Percentiles rank a stretch among this genome's conserved stretches.
Conservation (phyloP, 2,113 vertebrate genomes). For the Etheostoma spectabile region DNA sequence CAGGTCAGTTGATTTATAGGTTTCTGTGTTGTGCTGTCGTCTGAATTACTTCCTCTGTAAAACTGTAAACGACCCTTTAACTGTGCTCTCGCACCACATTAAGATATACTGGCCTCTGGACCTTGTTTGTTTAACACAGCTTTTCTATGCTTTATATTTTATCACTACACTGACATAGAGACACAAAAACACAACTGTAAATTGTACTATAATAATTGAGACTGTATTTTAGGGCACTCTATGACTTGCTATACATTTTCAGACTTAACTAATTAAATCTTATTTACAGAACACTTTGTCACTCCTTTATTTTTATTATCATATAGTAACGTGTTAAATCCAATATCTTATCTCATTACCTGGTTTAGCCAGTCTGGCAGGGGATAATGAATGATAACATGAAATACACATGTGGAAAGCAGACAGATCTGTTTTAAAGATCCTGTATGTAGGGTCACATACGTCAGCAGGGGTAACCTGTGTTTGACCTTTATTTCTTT, state of each 20-base stretch:
- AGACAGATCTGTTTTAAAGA: slow-evolving; percentile 36
- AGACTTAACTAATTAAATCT: slow-evolving; percentile 90
- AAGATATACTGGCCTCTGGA: slow-evolving; percentile 84
- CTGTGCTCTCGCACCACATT: slow-evolving; percentile 82
- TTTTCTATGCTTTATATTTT: slow-evolving; percentile 93
- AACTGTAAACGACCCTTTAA: slow-evolving; percentile 83
- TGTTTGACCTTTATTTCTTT: slow-evolving; percentile 16
- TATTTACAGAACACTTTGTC: slow-evolving; percentile 90
- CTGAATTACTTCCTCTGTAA: slow-evolving; percentile 69
- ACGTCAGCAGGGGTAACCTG: not conserved
- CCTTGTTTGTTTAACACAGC: slow-evolving; percentile 88
- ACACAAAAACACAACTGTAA: slow-evolving; percentile 84
- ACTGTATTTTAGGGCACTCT: slow-evolving; percentile 86
- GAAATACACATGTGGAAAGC: slow-evolving; percentile 1
- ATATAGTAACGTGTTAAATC: not conserved
- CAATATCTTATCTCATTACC: slow-evolving; percentile 8
- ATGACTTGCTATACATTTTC: slow-evolving; percentile 88
- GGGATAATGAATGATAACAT: slow-evolving; percentile 14
- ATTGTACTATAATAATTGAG: slow-evolving; percentile 90
- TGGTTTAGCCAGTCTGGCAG: not conserved
- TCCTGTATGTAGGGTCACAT: not conserved
- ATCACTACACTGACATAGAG: slow-evolving; percentile 80
- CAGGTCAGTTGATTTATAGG: slow-evolving; percentile 66
- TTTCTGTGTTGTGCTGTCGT: slow-evolving; percentile 58
- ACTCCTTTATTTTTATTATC: slow-evolving; percentile 39